These are phyloP conservation scores for Furcifer pardalis DNA, from an alignment of 2,797 vertebrate species.

Conservation along the genomic window DNA sequence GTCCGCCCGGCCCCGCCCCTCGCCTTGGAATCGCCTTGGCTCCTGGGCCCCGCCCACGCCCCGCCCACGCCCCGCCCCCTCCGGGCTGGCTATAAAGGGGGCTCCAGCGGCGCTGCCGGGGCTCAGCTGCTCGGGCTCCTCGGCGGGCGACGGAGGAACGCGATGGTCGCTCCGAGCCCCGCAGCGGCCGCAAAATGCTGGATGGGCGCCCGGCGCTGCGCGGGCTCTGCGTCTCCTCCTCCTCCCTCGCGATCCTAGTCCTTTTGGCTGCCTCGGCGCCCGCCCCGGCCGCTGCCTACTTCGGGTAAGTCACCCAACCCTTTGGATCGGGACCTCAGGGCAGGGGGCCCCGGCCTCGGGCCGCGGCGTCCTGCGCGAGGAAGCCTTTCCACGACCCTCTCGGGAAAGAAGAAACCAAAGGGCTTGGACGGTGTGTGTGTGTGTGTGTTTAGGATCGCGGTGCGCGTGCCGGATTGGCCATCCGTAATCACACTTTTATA, in stretches of 20 bases:
- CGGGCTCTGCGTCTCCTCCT: conserved; percentile 78
- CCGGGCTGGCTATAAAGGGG: conserved; percentile 78
- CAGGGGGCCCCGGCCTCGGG: too few relatives aligned
- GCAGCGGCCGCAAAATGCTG: conserved; percentile 93
- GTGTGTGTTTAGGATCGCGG: not conserved
- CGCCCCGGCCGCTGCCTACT: conserved; percentile 90
- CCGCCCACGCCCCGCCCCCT: not conserved
- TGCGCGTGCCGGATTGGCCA: too few relatives aligned
- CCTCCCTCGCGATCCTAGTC: conserved; percentile 43
- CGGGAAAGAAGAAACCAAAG: too few relatives aligned
- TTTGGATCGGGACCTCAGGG: too few relatives aligned
- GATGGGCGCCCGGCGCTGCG: conserved; percentile 91
- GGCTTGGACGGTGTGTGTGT: too few relatives aligned
- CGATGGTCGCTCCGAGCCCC: conserved; percentile 95
- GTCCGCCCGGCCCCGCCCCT: not conserved
- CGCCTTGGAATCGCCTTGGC: not conserved
- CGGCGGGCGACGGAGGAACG: conserved; percentile 88
- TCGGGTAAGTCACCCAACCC: conserved; percentile 96
- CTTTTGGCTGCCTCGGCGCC: conserved; percentile 72
- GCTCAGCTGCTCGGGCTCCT: conserved; percentile 83
- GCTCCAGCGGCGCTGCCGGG: conserved; percentile 78
- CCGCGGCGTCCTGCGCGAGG: too few relatives aligned
- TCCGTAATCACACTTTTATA: too few relatives aligned
- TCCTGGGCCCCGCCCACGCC: too few relatives aligned
- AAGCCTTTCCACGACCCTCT: too few relatives aligned